These are phyloP conservation scores for Zaprionus taronus DNA, from an alignment of 1,140 invertebrate genomes.

Conservation along the genomic window DNA sequence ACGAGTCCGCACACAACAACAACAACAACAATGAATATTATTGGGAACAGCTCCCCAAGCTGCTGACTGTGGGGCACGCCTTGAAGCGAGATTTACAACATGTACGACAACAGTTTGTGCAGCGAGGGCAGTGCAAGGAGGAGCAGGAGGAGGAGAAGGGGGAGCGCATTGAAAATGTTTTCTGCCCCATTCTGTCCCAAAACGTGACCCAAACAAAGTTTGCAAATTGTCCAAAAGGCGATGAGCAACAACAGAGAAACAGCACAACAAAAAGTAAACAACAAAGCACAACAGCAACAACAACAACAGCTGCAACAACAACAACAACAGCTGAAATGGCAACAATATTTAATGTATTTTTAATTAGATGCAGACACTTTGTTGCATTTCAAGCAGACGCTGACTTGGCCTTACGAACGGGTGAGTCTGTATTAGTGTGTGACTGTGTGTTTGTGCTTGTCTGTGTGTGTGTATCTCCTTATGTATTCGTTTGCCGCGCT, in stretches of 20 bases:
- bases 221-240: conserved; percentile 66
- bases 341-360: conserved; percentile 74
- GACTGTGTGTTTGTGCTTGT: background rate
- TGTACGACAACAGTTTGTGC: conserved; percentile 75
- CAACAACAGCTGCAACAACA: conserved; percentile 2
- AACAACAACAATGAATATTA: conserved; percentile 16
- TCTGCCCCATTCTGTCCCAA: conserved; percentile 45
- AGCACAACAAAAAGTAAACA: conserved; percentile 41
- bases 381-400: conserved; percentile 67
- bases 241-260: conserved; percentile 39
- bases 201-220: conserved; percentile 78
- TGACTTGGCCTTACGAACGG: conserved; percentile 9
- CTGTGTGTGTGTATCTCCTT: conserved; percentile 34
- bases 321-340: conserved; percentile 5
- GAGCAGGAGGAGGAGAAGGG: conserved; percentile 8
- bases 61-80: conserved; percentile 50
- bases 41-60: conserved; percentile 40
- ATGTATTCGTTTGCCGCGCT: conserved; percentile 47
- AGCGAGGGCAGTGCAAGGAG: background rate
- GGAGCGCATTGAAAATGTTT: conserved; percentile 48
- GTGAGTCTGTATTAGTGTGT: conserved; percentile 23
- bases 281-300: conserved; percentile 27
- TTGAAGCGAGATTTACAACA: conserved; percentile 77
- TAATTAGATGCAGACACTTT: conserved; percentile 76
- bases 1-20: background rate